These are phyloP conservation scores for Xyrauchen texanus DNA, from an alignment of 2,113 vertebrate genomes.

Conservation along the genomic window DNA sequence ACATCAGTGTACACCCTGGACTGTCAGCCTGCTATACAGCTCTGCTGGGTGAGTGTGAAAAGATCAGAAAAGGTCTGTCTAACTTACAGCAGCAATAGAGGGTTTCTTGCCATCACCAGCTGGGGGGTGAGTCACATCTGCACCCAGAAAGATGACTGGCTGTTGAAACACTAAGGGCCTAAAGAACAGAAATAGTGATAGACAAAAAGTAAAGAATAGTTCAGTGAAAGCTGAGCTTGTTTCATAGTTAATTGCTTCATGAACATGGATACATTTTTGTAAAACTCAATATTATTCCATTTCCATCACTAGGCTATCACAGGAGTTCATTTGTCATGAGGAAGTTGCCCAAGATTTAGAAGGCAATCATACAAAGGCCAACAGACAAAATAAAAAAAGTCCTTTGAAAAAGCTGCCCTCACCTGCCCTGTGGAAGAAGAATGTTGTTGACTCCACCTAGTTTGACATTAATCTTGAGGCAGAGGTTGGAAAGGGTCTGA, in stretches of 20 bases:
- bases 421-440: constrained; percentile 96
- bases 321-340: no score
- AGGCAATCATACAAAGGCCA: no score
- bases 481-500: constrained; percentile 97
- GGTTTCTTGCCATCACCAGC: constrained; percentile 98
- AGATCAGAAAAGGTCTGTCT: neutral
- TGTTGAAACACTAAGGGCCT: constrained; percentile 97
- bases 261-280: neutral
- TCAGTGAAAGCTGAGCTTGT: no score
- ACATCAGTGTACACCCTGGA: no score
- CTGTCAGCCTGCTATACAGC: no score
- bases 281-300: neutral
- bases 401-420: constrained; percentile 44
- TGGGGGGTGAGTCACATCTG: constrained; percentile 96
- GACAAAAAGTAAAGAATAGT: neutral
- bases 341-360: no score
- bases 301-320: no score
- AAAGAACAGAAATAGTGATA: constrained; percentile 19
- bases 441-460: constrained; percentile 97
- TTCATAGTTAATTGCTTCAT: neutral
- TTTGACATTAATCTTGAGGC: constrained; percentile 98
- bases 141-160: constrained; percentile 97
- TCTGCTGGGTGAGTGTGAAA: no score
- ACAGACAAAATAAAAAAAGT: neutral
- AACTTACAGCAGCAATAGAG: constrained; percentile 92